These are phyloP conservation scores for Phalacrocorax brasilianus DNA, from an alignment of 2,113 vertebrate species.

Conservation along the genomic window DNA sequence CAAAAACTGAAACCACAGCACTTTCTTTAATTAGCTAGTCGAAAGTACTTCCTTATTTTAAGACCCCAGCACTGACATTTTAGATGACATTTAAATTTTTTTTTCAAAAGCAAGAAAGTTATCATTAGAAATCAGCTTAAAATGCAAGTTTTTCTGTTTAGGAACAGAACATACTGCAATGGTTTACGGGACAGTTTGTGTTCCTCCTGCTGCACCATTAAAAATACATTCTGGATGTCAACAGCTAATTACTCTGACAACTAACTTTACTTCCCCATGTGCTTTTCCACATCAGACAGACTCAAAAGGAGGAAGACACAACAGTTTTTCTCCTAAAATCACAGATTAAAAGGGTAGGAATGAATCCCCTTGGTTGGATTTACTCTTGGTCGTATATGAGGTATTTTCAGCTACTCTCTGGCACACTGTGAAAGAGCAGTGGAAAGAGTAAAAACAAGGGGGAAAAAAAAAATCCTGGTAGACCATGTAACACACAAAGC, in stretches of 20 bases:
- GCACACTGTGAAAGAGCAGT: background rate
- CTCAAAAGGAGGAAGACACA: background rate
- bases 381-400: background rate
- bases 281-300: background rate
- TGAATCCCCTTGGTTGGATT: background rate
- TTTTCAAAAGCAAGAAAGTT: background rate
- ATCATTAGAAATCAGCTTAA: background rate
- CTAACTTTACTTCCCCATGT: background rate
- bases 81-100: background rate
- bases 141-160: background rate
- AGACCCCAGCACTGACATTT: background rate
- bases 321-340: conserved; percentile 29
- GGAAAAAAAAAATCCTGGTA: background rate
- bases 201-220: background rate
- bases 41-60: conserved; percentile 1
- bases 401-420: background rate
- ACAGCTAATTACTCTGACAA: conserved; percentile 7
- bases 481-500: background rate
- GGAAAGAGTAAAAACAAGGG: background rate
- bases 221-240: conserved; percentile 17
- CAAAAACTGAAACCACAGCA: conserved; percentile 5
- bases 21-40: conserved; percentile 26
- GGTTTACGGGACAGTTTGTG: background rate
- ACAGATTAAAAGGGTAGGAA: background rate
- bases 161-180: background rate